Evolutionary conservation across 1,140 invertebrate genomes (phyloP).

Genomic region (Dryas iulia): DNA sequence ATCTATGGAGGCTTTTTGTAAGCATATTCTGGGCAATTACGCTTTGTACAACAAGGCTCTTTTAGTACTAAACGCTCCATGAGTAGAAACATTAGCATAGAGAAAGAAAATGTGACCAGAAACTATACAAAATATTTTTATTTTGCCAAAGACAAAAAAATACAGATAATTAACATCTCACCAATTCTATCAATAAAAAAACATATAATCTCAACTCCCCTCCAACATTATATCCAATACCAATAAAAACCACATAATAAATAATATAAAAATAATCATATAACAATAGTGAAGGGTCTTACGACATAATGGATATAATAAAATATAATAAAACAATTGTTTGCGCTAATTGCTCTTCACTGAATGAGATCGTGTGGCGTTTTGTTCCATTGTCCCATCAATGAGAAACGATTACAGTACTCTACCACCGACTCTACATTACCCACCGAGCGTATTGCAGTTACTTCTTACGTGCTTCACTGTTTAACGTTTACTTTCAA

Average conservation of each 20-base stretch:
- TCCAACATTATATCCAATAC: neutral
- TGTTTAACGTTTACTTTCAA: neutral
- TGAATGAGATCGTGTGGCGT: conserved; percentile 14
- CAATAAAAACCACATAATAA: neutral
- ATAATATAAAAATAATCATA: conserved; percentile 1
- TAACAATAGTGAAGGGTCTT: conserved; percentile 9
- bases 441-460: neutral
- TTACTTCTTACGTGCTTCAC: neutral
- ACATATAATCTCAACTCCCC: no score
- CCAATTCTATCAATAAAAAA: no score
- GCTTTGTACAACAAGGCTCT: no score
- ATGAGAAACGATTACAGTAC: neutral
- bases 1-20: no score
- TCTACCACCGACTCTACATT: neutral
- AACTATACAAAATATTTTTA: no score
- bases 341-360: conserved; percentile 9
- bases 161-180: no score
- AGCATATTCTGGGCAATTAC: no score
- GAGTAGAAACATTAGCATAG: no score
- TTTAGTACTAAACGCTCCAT: no score
- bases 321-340: conserved; percentile 20
- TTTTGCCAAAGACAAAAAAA: no score
- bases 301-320: conserved; percentile 13
- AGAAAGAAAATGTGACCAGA: no score
- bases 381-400: conserved; percentile 9